phyloP scores from a whole-genome alignment of 64 coral and sea anemone species.

The Stichodactyla helianthus region DNA sequence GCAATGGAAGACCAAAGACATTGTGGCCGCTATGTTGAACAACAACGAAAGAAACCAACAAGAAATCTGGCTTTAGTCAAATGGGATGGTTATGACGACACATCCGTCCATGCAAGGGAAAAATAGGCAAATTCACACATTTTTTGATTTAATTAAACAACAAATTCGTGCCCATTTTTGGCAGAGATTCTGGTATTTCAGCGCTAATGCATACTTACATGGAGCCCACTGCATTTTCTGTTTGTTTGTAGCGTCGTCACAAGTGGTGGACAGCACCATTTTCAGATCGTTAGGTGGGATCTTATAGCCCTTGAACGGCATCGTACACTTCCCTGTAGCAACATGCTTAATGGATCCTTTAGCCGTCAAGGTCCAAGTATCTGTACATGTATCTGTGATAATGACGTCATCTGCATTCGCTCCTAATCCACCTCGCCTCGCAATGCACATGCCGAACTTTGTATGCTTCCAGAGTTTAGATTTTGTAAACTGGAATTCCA shows the following conservation, averaged over 20 bases:
- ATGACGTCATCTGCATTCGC: slow-evolving; percentile 62
- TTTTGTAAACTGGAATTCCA: slow-evolving; percentile 71
- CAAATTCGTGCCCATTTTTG: no score
- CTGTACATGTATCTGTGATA: slow-evolving; percentile 43
- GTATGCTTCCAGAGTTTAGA: slow-evolving; percentile 62
- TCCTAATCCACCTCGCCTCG: slow-evolving; percentile 36
- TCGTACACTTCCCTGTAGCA: slow-evolving; percentile 48
- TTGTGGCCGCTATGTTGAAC: no score
- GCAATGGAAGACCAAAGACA: no score
- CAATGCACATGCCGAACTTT: slow-evolving; percentile 47
- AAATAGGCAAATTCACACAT: no score
- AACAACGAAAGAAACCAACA: no score
- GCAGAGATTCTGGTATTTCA: no score
- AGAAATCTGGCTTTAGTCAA: no score
- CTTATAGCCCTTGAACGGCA: slow-evolving; percentile 14
- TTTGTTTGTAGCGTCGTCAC: slow-evolving; percentile 39
- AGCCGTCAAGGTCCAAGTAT: slow-evolving; percentile 71
- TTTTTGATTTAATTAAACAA: no score
- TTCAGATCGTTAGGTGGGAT: slow-evolving; percentile 54
- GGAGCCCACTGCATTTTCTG: slow-evolving; percentile 70
- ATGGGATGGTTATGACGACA: neutral
- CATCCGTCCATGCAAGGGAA: no score
- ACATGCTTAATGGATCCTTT: slow-evolving; percentile 55
- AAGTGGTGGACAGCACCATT: slow-evolving; percentile 46
- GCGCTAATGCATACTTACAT: slow-evolving; percentile 48